Evolutionary conservation across 1,140 invertebrate genomes (phyloP).

Genomic region (Anadara kagoshimensis): DNA sequence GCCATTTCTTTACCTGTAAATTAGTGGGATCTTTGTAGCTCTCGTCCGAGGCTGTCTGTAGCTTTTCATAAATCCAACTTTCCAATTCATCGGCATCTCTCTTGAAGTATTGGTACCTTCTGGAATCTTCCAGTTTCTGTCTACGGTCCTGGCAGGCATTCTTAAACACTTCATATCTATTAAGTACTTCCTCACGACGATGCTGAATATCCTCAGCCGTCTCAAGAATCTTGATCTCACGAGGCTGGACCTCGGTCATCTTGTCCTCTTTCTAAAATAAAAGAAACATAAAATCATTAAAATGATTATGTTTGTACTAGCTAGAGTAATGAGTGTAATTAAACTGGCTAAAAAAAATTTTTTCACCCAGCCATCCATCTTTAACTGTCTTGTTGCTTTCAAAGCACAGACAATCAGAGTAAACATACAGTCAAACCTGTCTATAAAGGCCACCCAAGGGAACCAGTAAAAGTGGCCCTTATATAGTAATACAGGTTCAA

Average conservation of each 20-base stretch:
- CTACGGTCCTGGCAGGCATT: slow-evolving; percentile 93
- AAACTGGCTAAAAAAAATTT: not conserved
- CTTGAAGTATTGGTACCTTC: slow-evolving; percentile 98
- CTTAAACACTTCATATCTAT: slow-evolving; percentile 93
- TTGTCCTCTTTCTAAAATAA: slow-evolving; percentile 53
- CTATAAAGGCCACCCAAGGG: too few species aligned
- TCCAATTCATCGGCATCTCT: slow-evolving; percentile 99
- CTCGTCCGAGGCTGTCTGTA: slow-evolving; percentile 98
- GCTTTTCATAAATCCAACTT: slow-evolving; percentile 99
- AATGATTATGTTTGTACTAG: not conserved
- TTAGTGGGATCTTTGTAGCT: slow-evolving; percentile 97
- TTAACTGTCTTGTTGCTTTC: not conserved
- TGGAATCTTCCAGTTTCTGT: slow-evolving; percentile 97
- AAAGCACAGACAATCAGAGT: not conserved
- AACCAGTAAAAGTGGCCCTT: too few species aligned
- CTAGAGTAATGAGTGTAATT: not conserved
- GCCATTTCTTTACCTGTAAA: slow-evolving; percentile 91
- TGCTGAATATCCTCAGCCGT: slow-evolving; percentile 99
- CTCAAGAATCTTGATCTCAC: slow-evolving; percentile 98
- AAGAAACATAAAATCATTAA: not conserved
- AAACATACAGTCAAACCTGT: too few species aligned
- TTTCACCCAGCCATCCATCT: not conserved
- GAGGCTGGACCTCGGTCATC: slow-evolving; percentile 77
- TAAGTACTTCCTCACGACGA: slow-evolving; percentile 75
- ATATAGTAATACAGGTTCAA: too few species aligned